phyloP scores from a whole-genome alignment of 2,888 invertebrate genomes.

The Conomelus anceps region DNA sequence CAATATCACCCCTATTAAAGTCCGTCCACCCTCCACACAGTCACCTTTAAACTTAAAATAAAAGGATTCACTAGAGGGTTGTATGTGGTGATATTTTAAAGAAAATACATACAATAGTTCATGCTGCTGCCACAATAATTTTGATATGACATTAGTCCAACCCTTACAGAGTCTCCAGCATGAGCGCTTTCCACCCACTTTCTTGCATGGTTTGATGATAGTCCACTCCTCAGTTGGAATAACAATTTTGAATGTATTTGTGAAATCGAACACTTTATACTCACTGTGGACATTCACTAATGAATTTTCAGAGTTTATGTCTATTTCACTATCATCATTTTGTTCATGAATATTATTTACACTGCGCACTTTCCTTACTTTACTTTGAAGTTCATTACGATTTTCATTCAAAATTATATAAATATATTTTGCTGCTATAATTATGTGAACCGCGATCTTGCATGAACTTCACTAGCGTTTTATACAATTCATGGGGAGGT shows the following conservation, averaged over 20 bases:
- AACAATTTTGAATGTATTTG: too few relatives aligned
- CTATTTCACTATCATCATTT: too few relatives aligned
- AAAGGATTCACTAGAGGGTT: background rate
- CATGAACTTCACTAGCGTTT: background rate
- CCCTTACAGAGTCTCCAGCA: background rate
- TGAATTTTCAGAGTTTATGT: too few relatives aligned
- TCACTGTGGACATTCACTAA: too few relatives aligned
- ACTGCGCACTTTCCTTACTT: too few relatives aligned
- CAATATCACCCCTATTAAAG: background rate
- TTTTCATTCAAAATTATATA: background rate
- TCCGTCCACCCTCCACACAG: background rate
- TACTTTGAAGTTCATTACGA: background rate
- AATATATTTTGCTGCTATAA: background rate
- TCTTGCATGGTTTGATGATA: background rate
- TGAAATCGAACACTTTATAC: too few relatives aligned
- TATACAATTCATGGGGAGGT: background rate
- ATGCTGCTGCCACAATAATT: background rate
- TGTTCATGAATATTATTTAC: too few relatives aligned
- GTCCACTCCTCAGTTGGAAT: background rate
- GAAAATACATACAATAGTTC: background rate
- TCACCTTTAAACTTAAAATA: background rate
- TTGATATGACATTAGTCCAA: background rate
- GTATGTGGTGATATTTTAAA: background rate
- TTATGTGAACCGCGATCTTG: background rate
- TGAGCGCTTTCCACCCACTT: background rate